Evolutionary conservation across 2,888 invertebrate species (phyloP).

Genomic region (Epirrita christyi): DNA sequence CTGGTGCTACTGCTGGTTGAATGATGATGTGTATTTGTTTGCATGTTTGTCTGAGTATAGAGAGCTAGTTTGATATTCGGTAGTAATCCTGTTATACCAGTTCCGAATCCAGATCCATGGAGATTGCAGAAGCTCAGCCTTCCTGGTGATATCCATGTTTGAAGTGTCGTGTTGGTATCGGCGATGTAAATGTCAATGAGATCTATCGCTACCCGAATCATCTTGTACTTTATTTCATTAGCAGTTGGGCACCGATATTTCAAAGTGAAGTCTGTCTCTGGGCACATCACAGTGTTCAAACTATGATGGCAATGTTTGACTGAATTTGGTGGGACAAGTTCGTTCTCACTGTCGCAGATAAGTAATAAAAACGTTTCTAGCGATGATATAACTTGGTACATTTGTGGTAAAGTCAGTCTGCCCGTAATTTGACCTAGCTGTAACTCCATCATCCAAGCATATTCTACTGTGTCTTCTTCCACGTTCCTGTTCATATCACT

Average conservation of each 20-base stretch:
- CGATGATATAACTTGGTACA: slow-evolving; percentile 94
- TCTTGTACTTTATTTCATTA: slow-evolving; percentile 96
- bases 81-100: slow-evolving; percentile 94
- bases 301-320: slow-evolving; percentile 92
- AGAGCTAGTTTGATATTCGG: slow-evolving; percentile 88
- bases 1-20: slow-evolving; percentile 80
- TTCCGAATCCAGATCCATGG: slow-evolving; percentile 96
- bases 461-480: slow-evolving; percentile 98
- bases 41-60: slow-evolving; percentile 88
- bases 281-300: slow-evolving; percentile 87
- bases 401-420: slow-evolving; percentile 93
- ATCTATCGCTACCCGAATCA: slow-evolving; percentile 95
- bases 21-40: slow-evolving; percentile 79
- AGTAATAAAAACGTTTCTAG: slow-evolving; percentile 95
- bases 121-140: slow-evolving; percentile 96
- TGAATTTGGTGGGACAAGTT: slow-evolving; percentile 92
- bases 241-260: slow-evolving; percentile 92
- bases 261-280: slow-evolving; percentile 87
- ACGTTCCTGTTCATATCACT: slow-evolving; percentile 95
- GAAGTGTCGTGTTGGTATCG: slow-evolving; percentile 94
- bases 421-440: slow-evolving; percentile 97
- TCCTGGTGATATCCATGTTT: slow-evolving; percentile 95
- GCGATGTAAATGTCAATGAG: slow-evolving; percentile 95
- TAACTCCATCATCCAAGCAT: slow-evolving; percentile 98
- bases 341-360: slow-evolving; percentile 95